These are phyloP conservation scores for Nymphalis polychloros DNA, from an alignment of 2,888 invertebrate species.

Conservation along the genomic window DNA sequence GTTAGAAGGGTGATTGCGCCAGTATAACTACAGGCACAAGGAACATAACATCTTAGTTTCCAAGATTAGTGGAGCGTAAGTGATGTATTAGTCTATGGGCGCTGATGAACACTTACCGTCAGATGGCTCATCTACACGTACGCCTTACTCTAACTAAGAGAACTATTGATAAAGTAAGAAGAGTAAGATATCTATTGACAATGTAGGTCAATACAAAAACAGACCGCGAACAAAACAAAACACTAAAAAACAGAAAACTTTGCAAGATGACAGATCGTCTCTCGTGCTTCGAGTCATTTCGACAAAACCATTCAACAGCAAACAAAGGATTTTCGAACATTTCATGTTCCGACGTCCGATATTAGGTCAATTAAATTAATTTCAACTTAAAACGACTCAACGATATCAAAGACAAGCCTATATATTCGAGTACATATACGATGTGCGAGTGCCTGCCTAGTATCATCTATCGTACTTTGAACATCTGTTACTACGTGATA, in stretches of 20 bases:
- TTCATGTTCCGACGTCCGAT: too few species aligned
- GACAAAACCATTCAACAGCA: background rate
- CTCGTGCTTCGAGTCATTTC: too few species aligned
- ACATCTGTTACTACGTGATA: background rate
- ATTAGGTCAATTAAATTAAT: too few species aligned
- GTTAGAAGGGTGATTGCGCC: too few species aligned
- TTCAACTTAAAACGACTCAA: too few species aligned
- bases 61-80: too few species aligned
- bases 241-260: background rate
- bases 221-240: constrained; percentile 5
- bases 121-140: too few species aligned
- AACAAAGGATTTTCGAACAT: too few species aligned
- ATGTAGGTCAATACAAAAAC: constrained; percentile 9
- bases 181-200: background rate
- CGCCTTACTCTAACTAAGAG: background rate
- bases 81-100: too few species aligned
- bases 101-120: too few species aligned
- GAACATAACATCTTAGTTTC: too few species aligned
- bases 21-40: too few species aligned
- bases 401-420: background rate
- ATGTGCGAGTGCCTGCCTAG: background rate
- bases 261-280: constrained; percentile 2
- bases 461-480: background rate
- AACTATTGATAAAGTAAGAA: background rate
- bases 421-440: background rate